These are phyloP conservation scores for Eupeodes luniger DNA, from an alignment of 2,888 invertebrate genomes.

Conservation along the genomic window DNA sequence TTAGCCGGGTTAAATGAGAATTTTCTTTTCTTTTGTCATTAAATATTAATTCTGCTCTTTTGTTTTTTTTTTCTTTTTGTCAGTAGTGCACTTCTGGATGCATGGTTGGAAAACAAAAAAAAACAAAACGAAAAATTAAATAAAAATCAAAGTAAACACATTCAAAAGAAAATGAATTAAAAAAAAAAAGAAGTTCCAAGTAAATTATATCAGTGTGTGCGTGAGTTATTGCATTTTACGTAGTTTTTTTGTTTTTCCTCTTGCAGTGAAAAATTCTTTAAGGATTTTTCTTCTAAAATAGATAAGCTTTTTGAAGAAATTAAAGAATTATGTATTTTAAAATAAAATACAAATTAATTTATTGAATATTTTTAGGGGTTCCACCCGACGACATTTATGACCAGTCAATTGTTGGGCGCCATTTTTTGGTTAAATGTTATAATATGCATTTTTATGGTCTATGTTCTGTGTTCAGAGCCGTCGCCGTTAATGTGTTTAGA, in stretches of 20 bases:
- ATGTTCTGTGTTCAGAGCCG: no score
- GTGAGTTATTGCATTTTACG: slow-evolving; percentile 32
- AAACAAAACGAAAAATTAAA: slow-evolving; percentile 7
- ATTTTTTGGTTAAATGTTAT: no score
- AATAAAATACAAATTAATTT: no score
- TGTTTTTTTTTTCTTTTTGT: slow-evolving; percentile 31
- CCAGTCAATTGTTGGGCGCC: no score
- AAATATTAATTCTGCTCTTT: slow-evolving; percentile 70
- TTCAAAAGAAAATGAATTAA: slow-evolving; percentile 54
- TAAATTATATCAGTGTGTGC: slow-evolving; percentile 49
- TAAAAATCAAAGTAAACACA: slow-evolving; percentile 66
- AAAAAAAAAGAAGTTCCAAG: slow-evolving; percentile 52
- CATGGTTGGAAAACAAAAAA: slow-evolving; percentile 15
- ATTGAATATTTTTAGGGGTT: no score
- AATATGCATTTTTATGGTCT: no score
- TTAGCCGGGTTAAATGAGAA: slow-evolving; percentile 62
- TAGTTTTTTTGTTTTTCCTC: background rate
- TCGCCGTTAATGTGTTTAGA: no score
- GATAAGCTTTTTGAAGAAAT: background rate
- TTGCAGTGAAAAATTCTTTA: background rate
- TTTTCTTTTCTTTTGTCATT: slow-evolving; percentile 73
- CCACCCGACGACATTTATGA: no score
- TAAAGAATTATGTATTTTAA: no score
- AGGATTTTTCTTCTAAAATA: background rate
- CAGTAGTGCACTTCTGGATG: slow-evolving; percentile 36